phyloP scores from a whole-genome alignment of 2,888 invertebrate genomes.

The Artemia sinica region DNA sequence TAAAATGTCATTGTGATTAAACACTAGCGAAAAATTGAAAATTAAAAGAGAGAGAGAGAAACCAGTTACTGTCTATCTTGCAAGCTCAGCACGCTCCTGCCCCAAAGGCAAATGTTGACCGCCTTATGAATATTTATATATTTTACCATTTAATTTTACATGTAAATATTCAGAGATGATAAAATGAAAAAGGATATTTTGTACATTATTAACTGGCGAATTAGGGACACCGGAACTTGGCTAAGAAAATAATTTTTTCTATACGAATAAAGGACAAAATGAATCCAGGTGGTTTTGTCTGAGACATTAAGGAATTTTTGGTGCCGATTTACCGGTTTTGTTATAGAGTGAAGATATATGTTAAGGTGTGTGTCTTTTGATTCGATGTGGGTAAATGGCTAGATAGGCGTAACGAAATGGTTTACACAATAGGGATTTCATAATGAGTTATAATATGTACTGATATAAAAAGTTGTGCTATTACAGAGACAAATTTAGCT shows the following conservation, averaged over 20 bases:
- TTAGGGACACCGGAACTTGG: neutral
- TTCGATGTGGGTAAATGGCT: conserved; percentile 12
- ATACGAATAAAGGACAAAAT: neutral
- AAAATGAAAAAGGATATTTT: neutral
- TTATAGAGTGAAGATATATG: conserved; percentile 13
- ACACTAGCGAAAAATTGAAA: too few species aligned
- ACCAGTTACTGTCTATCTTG: too few species aligned
- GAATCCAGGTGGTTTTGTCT: neutral
- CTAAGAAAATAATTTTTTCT: conserved; percentile 1
- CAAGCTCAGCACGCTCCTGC: conserved; percentile 1
- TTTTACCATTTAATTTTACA: conserved; percentile 2
- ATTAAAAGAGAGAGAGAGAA: too few species aligned
- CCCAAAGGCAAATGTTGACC: conserved; percentile 1
- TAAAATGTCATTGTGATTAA: too few species aligned
- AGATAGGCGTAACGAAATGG: conserved; percentile 13
- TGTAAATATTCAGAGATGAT: conserved; percentile 5
- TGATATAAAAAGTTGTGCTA: neutral
- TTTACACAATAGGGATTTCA: neutral
- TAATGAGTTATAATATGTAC: neutral
- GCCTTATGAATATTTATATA: conserved; percentile 13
- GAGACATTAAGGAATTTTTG: conserved; percentile 6
- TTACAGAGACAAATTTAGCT: neutral
- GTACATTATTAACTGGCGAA: conserved; percentile 1
- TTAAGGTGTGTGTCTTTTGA: conserved; percentile 7
- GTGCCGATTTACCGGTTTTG: conserved; percentile 11